Evolutionary conservation across 1,140 invertebrate species (phyloP).

Genomic region (Daktulosphaira vitifoliae): DNA sequence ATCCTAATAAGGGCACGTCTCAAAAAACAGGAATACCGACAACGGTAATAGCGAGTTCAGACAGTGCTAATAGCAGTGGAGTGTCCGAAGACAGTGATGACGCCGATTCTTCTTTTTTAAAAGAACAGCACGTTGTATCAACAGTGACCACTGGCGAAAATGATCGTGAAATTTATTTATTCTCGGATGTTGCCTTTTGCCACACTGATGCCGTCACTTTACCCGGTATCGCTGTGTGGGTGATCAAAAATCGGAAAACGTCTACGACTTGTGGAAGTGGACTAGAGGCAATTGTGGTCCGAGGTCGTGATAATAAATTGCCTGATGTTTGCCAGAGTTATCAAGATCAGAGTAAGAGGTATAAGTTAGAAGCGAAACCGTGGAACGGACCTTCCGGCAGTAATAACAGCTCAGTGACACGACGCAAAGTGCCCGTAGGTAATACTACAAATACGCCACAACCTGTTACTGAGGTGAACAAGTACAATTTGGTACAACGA

Average conservation of each 20-base stretch:
- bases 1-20: conserved; percentile 25
- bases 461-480: conserved; percentile 16
- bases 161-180: conserved; percentile 33
- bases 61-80: conserved; percentile 40
- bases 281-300: conserved; percentile 38
- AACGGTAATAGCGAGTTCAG: conserved; percentile 28
- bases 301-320: conserved; percentile 32
- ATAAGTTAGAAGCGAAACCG: conserved; percentile 30
- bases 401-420: background rate
- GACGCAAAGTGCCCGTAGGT: background rate
- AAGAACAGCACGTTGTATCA: background rate
- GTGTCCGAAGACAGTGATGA: conserved; percentile 39
- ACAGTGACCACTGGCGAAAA: background rate
- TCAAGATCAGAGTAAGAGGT: conserved; percentile 37
- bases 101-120: background rate
- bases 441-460: background rate
- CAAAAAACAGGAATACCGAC: background rate
- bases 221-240: conserved; percentile 38
- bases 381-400: background rate
- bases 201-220: conserved; percentile 37
- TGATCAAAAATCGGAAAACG: conserved; percentile 36
- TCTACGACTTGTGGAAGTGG: conserved; percentile 12
- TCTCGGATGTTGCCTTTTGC: conserved; percentile 39
- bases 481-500: conserved; percentile 38
- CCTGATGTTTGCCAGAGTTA: conserved; percentile 35